Evolutionary conservation across 2,113 vertebrate genomes (phyloP).

Genomic region (Tychaedon coryphoeus): DNA sequence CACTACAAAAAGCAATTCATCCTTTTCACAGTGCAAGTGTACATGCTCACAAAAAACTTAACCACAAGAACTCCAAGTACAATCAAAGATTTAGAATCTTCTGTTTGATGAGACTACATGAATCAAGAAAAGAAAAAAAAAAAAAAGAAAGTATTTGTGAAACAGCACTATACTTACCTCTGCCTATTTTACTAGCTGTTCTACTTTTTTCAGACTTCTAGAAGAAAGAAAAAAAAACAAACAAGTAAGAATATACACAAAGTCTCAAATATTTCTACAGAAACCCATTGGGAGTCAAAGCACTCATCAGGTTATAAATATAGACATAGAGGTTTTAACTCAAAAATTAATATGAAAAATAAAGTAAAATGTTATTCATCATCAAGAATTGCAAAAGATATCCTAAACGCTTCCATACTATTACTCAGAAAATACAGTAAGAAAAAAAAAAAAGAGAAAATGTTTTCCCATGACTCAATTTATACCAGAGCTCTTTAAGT

Average conservation of each 20-base stretch:
- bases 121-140: background rate
- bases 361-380: background rate
- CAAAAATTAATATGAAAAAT: background rate
- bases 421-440: background rate
- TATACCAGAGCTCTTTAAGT: background rate
- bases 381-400: background rate
- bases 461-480: background rate
- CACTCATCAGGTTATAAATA: background rate
- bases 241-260: background rate
- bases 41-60: background rate
- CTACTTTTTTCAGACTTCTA: constrained; percentile 62
- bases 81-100: background rate
- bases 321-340: background rate
- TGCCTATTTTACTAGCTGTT: constrained; percentile 27
- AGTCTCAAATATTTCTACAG: background rate
- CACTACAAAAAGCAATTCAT: background rate
- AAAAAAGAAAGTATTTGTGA: background rate
- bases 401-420: background rate
- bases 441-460: background rate
- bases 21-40: background rate
- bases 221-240: background rate
- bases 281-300: background rate
- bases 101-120: background rate
- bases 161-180: constrained; percentile 53
- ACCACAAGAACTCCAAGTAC: background rate